Percentiles rank a stretch among this genome's conserved stretches.
Evolutionary conservation across 2,113 vertebrate species (phyloP).

Genomic region (Turdus rufiventris): DNA sequence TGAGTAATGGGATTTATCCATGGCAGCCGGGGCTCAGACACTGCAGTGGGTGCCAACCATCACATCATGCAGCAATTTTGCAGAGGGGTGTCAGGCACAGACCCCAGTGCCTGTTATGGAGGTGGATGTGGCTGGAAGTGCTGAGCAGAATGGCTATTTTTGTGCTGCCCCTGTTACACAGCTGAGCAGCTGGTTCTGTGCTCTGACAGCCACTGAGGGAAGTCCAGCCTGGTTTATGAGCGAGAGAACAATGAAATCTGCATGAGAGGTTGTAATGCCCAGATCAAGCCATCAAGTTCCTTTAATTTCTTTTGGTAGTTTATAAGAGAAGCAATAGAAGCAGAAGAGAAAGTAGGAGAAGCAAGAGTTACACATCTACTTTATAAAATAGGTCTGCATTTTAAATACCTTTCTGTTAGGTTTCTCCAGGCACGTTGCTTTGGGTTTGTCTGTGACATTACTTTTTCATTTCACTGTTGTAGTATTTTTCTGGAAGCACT

Average conservation of each 20-base stretch:
- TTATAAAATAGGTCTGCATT: background rate
- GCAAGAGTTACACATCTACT: background rate
- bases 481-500: background rate
- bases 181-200: background rate
- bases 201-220: background rate
- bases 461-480: background rate
- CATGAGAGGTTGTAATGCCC: background rate
- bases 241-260: background rate
- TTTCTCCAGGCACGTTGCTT: background rate
- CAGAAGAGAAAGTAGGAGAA: background rate
- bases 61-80: background rate
- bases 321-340: background rate
- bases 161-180: background rate
- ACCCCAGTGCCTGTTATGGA: background rate
- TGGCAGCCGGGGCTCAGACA: background rate
- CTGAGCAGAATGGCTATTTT: background rate
- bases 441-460: background rate
- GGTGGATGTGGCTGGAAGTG: constrained; percentile 8
- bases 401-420: background rate
- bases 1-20: background rate
- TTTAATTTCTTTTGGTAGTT: background rate
- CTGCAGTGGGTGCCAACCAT: background rate
- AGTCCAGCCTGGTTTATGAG: background rate
- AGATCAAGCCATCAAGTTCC: background rate
- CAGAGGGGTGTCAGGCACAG: background rate